Evolutionary conservation across 2,888 invertebrate species (phyloP).

Genomic region (Noctua janthe): DNA sequence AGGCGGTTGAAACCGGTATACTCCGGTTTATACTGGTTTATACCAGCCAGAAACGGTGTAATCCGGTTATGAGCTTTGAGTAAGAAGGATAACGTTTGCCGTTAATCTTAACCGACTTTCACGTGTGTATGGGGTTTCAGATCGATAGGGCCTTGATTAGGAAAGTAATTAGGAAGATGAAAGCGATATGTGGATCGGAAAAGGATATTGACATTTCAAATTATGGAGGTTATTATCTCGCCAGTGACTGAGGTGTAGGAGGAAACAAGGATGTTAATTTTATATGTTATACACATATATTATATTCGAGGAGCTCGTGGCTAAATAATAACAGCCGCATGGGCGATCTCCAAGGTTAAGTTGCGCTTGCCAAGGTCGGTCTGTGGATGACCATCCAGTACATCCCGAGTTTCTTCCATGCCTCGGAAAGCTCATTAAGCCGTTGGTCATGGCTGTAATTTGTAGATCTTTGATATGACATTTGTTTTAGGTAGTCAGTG

Average conservation of each 20-base stretch:
- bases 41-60: constrained; percentile 53
- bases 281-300: too few relatives aligned
- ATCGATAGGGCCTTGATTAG: constrained; percentile 46
- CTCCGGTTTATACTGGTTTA: constrained; percentile 49
- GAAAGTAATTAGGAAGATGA: constrained; percentile 41
- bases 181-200: constrained; percentile 24
- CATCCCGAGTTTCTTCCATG: too few relatives aligned
- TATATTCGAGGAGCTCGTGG: too few relatives aligned
- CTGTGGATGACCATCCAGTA: too few relatives aligned
- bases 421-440: too few relatives aligned
- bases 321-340: too few relatives aligned
- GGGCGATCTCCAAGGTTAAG: too few relatives aligned
- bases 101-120: constrained; percentile 49
- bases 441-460: too few relatives aligned
- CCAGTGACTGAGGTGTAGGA: background rate
- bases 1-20: constrained; percentile 36
- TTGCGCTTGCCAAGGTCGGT: too few relatives aligned
- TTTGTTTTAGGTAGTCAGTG: too few relatives aligned
- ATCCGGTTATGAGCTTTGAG: constrained; percentile 61
- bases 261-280: background rate
- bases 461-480: too few relatives aligned
- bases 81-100: constrained; percentile 56
- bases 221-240: background rate
- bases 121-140: constrained; percentile 6
- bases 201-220: constrained; percentile 17